A percentile compares a stretch with the other conserved stretches of the same genome.
Conservation (phyloP, 1,140 invertebrate species). For the Akabosia matsudoensis region DNA sequence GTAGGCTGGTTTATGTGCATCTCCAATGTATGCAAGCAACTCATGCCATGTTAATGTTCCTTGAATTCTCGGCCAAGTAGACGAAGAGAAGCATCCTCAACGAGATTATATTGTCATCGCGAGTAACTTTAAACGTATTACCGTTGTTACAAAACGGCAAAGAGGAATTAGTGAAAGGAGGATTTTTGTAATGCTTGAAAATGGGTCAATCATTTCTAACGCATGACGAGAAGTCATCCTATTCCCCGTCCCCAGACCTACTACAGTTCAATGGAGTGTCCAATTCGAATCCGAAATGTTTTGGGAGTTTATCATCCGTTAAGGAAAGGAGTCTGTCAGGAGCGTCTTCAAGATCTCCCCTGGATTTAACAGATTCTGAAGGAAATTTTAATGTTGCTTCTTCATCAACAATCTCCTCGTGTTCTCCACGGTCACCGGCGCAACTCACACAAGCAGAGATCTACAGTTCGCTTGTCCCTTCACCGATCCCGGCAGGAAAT, state of each 20-base stretch:
- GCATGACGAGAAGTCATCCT: conserved; percentile 13
- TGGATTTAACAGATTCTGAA: neutral
- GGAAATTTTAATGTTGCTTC: neutral
- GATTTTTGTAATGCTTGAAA: conserved; percentile 13
- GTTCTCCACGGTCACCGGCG: neutral
- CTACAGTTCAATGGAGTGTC: conserved; percentile 10
- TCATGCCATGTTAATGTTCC: neutral
- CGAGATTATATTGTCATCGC: neutral
- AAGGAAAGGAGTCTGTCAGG: neutral
- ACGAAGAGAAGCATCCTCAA: neutral
- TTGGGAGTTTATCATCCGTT: conserved; percentile 18
- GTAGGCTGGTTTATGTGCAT: conserved; percentile 9
- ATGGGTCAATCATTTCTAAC: conserved; percentile 22
- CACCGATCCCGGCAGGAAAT: conserved; percentile 9
- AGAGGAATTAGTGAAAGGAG: neutral
- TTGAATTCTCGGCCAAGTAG: neutral
- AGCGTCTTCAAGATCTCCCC: conserved; percentile 1
- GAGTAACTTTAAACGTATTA: too few species aligned
- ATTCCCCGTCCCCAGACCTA: conserved; percentile 2
- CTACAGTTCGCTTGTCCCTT: neutral
- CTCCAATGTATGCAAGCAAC: conserved; percentile 9
- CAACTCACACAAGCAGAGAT: neutral
- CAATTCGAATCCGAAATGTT: neutral
- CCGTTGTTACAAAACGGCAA: too few species aligned
- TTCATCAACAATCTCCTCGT: neutral